Percentiles rank a stretch among this genome's conserved stretches.
Evolutionary conservation across 2,888 invertebrate species (phyloP).

Genomic region (Acrobasis repandana): DNA sequence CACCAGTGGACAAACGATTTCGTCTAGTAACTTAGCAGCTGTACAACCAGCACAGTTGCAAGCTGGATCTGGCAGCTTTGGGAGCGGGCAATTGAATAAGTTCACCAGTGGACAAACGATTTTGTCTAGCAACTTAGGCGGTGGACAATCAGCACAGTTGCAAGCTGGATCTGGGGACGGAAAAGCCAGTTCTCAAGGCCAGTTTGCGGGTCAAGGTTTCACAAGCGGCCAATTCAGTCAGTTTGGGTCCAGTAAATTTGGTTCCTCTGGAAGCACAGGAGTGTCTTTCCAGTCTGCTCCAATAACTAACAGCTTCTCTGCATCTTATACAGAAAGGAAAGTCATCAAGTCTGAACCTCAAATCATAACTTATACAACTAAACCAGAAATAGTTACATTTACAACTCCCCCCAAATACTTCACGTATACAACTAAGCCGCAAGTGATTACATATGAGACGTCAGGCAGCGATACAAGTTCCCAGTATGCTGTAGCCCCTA

Average conservation of each 20-base stretch:
- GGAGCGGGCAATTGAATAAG: conserved; percentile 4
- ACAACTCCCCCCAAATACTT: conserved; percentile 62
- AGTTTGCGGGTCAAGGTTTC: conserved; percentile 4
- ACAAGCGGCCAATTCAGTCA: conserved; percentile 32
- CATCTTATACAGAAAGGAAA: conserved; percentile 65
- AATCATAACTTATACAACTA: conserved; percentile 55
- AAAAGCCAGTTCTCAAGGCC: neutral
- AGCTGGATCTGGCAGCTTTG: neutral
- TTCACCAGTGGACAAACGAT: neutral
- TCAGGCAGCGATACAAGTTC: conserved; percentile 70
- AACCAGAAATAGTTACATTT: conserved; percentile 55
- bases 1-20: neutral
- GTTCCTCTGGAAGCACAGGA: conserved; percentile 41
- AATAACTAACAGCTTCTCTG: conserved; percentile 60
- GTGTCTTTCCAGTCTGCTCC: conserved; percentile 51
- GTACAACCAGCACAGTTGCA: neutral
- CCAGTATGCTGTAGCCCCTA: conserved; percentile 62
- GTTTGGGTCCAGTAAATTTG: conserved; percentile 40
- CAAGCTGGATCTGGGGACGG: neutral
- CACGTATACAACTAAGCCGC: conserved; percentile 59
- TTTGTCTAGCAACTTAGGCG: neutral
- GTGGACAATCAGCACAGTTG: neutral
- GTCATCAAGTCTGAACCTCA: conserved; percentile 63
- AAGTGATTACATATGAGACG: conserved; percentile 65
- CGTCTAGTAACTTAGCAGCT: neutral